Percentiles rank a stretch among this genome's conserved stretches.
Evolutionary conservation across 1,140 invertebrate genomes (phyloP).

Genomic region (Drosophila triauraria): DNA sequence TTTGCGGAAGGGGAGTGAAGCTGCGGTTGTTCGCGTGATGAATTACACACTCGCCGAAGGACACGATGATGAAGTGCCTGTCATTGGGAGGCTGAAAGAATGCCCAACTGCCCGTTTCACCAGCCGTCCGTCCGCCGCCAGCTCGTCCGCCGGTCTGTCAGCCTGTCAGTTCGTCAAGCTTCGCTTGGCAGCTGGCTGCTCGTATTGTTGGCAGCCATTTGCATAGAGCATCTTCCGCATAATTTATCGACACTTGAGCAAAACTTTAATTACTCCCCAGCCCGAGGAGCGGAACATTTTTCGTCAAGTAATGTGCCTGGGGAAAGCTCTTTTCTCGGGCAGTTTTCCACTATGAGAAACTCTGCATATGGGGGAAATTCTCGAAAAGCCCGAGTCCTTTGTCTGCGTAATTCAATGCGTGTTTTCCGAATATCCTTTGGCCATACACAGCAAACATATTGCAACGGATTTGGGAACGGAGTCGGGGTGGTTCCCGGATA

Average conservation of each 20-base stretch:
- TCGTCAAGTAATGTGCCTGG: slow-evolving; percentile 44
- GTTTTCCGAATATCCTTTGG: slow-evolving; percentile 76
- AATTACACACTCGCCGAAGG: slow-evolving; percentile 83
- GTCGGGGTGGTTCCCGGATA: slow-evolving; percentile 1
- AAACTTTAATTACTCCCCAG: slow-evolving; percentile 81
- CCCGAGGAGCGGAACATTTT: slow-evolving; percentile 39
- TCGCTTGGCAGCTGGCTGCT: slow-evolving; percentile 34
- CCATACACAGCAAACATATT: slow-evolving; percentile 58
- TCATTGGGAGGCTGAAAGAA: slow-evolving; percentile 81
- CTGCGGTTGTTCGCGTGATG: slow-evolving; percentile 82
- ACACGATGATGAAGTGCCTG: slow-evolving; percentile 83
- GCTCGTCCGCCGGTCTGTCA: slow-evolving; percentile 13
- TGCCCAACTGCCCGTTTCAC: slow-evolving; percentile 64
- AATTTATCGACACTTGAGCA: slow-evolving; percentile 82
- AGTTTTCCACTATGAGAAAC: slow-evolving; percentile 59
- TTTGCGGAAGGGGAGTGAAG: slow-evolving; percentile 30
- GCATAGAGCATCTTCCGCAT: slow-evolving; percentile 75
- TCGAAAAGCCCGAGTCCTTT: slow-evolving; percentile 57
- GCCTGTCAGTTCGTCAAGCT: slow-evolving; percentile 32
- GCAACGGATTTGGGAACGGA: slow-evolving; percentile 6
- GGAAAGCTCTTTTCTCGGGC: slow-evolving; percentile 2
- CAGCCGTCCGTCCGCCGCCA: background rate
- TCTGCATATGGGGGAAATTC: slow-evolving; percentile 68
- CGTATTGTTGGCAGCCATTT: slow-evolving; percentile 69
- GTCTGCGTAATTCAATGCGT: slow-evolving; percentile 75